Percentiles rank a stretch among this genome's conserved stretches.
Conservation (phyloP, 2,888 invertebrate species). For the Crepidodera aurea region DNA sequence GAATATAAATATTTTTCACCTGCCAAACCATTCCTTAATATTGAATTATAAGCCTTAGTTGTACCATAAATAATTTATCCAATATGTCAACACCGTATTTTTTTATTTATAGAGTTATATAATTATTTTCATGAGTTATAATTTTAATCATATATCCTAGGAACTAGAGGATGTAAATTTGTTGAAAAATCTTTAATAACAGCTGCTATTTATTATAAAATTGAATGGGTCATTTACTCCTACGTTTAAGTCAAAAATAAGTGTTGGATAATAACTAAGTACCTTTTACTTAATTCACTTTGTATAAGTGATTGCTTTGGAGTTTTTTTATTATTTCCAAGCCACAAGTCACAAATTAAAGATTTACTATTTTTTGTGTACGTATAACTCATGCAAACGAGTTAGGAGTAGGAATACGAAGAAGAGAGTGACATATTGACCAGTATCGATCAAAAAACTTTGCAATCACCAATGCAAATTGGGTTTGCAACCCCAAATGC, state of each 20-base stretch:
- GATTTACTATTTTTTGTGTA: too few relatives aligned
- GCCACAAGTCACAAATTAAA: too few relatives aligned
- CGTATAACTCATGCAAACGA: too few relatives aligned
- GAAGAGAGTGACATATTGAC: too few relatives aligned
- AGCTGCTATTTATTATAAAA: slow-evolving; percentile 8
- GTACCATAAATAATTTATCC: slow-evolving; percentile 7
- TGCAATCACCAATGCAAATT: too few relatives aligned
- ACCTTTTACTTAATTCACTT: too few relatives aligned
- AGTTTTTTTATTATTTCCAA: too few relatives aligned
- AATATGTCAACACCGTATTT: slow-evolving; percentile 10
- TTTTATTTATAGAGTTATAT: slow-evolving; percentile 8
- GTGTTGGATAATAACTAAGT: too few relatives aligned
- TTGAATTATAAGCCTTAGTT: slow-evolving; percentile 6
- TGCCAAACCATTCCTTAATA: slow-evolving; percentile 9
- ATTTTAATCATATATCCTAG: slow-evolving; percentile 4
- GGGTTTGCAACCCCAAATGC: too few relatives aligned
- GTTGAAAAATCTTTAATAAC: slow-evolving; percentile 12
- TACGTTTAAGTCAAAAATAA: background rate
- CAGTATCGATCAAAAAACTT: too few relatives aligned
- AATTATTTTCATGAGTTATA: slow-evolving; percentile 5
- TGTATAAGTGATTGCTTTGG: too few relatives aligned
- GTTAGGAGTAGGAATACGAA: too few relatives aligned
- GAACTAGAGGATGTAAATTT: slow-evolving; percentile 14
- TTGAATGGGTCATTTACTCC: slow-evolving; percentile 4
- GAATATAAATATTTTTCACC: slow-evolving; percentile 14